Evolutionary conservation across 2,888 invertebrate species (phyloP), one percentile per base, ranked within the genome.

Genomic region (Bugula neritina): DNA sequence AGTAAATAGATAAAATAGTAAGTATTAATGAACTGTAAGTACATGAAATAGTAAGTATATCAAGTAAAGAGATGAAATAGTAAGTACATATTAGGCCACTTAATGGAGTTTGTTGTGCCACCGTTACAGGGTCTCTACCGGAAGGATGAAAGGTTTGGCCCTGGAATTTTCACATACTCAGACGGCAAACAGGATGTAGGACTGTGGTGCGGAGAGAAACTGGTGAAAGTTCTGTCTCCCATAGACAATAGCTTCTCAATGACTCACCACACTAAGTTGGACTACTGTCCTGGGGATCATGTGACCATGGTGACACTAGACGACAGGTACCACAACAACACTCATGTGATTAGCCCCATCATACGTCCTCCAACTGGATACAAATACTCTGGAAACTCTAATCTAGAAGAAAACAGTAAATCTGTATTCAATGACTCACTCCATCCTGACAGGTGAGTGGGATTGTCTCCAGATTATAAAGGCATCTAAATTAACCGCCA

Each of bases 41-140:
- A n/a, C n/a, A n/a, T n/a, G n/a, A n/a, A n/a, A n/a, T n/a, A n/a
- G n/a, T n/a, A n/a, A n/a, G n/a, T n/a, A n/a, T n/a, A n/a, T n/a
- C n/a, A n/a, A n/a, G n/a, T n/a, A n/a, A n/a, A n/a, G n/a, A n/a
- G n/a, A n/a, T n/a, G n/a, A n/a, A n/a, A n/a, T n/a, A n/a, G n/a
- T n/a, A n/a, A n/a, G n/a, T n/a, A n/a, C n/a, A n/a, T n/a, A n/a
- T n/a, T n/a, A n/a, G n/a, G n/a, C n/a, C n/a, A n/a, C n/a, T n/a
- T n/a, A n/a, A n/a, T n/a, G n/a, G n/a, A n/a, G n/a, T n/a, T n/a
- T n/a, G n/a, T n/a, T n/a, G n/a, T n/a, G n/a, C n/a, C n/a, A n/a
- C n/a, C n/a, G n/a, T n/a, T n/a, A n/a, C n/a, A 84, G 83, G 84
- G 84, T 63, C 73, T 84, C 35, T 84, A 83, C 75, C 79, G 78